Evolutionary conservation across 2,888 invertebrate genomes (phyloP), one percentile per base, ranked within the genome.

Genomic region (Deladenus siricidicola): DNA sequence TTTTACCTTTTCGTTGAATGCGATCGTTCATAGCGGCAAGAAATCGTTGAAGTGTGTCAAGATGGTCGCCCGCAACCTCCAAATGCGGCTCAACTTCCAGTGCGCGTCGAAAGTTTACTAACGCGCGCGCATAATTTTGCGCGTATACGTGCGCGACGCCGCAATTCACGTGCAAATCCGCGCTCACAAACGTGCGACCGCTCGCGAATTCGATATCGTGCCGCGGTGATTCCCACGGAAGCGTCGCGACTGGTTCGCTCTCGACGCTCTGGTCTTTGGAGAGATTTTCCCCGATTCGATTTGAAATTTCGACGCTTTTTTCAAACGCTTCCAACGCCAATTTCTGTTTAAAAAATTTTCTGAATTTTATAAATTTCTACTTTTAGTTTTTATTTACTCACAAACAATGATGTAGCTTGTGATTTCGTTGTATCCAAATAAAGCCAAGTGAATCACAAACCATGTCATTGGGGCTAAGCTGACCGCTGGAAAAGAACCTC

Each of bases 81-180:
- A 63, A 63, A n/a, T 63, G 54, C 19, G 59, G 60, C 52, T 56
- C 63, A 23, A 65, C 57, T 47, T 28, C 10, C 47, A 56, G n/a
- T n/a, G 65, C 63, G 28, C 62, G 53, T 1, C 39, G 30, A 8
- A 52, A 39, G 28, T 62, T 30, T 19, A 45, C 39, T 21, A 63
- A 24, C 19, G 63, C 63, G 26, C 49, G 47, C 19, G 50, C 45
- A 26, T 63, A 63, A 17, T 44, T 49, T 23, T 63, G 60, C 3
- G 50, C 23, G 26, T 63, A 56, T 4, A 26, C 29, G 4, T 62
- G 42, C n/a, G 61, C 62, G 1, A 51, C 52, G 4, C 45, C 51
- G 42, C 47, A 60, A 23, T 62, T 63, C 6, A 63, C 19, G 43
- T 63, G 63, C 39, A 63, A 26, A 45, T 63, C 63, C 4, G 63